Conservation (phyloP, 2,113 vertebrate genomes). For the Chinchilla lanigera region DNA sequence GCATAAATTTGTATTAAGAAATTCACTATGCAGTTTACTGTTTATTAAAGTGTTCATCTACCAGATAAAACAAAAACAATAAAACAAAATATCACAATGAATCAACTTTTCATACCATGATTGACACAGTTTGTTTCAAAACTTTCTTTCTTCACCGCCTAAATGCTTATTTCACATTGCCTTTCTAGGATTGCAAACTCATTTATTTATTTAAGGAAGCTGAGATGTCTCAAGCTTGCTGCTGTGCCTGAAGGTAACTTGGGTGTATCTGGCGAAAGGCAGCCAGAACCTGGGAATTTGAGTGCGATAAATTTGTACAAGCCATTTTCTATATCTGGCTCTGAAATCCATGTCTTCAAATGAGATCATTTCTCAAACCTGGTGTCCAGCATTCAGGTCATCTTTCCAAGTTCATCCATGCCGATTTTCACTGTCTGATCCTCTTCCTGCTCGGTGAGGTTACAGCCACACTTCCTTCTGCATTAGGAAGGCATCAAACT, state of each 20-base stretch:
- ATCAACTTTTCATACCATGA: not conserved
- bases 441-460: accelerated
- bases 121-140: not conserved
- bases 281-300: not conserved
- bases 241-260: not conserved
- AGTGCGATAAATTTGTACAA: not conserved
- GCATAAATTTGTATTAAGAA: not conserved
- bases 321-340: not conserved
- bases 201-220: not conserved
- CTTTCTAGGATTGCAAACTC: not conserved
- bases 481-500: not conserved
- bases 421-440: not conserved
- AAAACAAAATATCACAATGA: not conserved
- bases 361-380: not conserved
- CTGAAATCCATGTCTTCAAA: not conserved
- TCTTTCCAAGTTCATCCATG: not conserved
- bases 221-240: not conserved
- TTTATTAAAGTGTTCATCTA: not conserved
- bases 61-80: not conserved
- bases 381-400: not conserved
- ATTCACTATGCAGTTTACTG: not conserved
- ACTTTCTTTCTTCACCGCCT: not conserved
- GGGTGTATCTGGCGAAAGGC: not conserved
- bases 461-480: not conserved
- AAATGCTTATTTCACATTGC: not conserved